Conservation (phyloP, 2,797 vertebrate species). For the Dendrocincla tyrannina region DNA sequence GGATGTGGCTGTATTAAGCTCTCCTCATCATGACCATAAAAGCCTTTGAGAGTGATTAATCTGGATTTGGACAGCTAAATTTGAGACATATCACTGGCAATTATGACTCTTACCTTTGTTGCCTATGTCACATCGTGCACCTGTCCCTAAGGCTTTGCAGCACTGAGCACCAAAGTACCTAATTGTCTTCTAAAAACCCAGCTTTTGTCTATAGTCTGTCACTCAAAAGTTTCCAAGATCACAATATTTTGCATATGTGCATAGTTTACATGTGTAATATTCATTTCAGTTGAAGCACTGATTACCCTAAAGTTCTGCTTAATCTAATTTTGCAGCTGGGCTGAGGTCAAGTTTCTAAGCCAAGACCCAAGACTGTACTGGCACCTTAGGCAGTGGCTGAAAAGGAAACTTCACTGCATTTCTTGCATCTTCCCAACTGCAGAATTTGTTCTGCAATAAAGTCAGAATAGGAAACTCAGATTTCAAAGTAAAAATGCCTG, state of each 20-base stretch:
- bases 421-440: background rate
- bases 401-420: background rate
- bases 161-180: background rate
- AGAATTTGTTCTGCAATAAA: background rate
- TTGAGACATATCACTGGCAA: background rate
- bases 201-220: background rate
- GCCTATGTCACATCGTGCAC: background rate
- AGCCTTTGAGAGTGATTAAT: background rate
- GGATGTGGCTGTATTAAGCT: background rate
- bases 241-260: background rate
- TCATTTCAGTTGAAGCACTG: background rate
- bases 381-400: background rate
- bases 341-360: background rate
- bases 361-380: background rate
- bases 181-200: background rate
- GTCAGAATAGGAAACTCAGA: background rate
- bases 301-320: background rate
- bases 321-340: background rate
- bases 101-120: background rate
- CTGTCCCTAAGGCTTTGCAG: background rate
- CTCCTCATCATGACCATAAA: background rate
- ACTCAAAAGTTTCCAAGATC: background rate
- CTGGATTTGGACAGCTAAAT: background rate
- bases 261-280: background rate
- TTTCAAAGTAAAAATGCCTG: background rate